Base-by-base conservation (phyloP, 2,888 invertebrate genomes). In the Hemistola chrysoprasaria region DNA sequence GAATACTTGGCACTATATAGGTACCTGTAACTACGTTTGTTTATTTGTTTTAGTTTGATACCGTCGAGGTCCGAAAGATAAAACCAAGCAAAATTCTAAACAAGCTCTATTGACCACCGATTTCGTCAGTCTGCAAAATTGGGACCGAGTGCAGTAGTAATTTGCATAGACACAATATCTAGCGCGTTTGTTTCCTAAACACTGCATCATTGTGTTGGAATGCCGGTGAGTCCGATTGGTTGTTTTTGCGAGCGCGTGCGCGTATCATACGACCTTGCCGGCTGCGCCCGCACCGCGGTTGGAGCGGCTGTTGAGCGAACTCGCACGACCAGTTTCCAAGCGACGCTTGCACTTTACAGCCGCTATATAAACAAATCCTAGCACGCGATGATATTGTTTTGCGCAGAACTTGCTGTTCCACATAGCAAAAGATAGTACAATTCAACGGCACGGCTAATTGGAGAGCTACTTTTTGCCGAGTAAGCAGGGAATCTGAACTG, bases 251-350 rank as follows among this genome's bases (percentile, higher is more conserved):
- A 62, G 68, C 76, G 73, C 74, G 72, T 67, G 70, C 65, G 55
- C 53, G 51, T 43, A 31, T 40, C 59, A 71, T 68, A 70, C 83
- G 87, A 83, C 87, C 86, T 87, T 86, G 87, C 78, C 82, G 68
- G 73, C 76, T 70, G 76, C 68, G 69, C 62, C 65, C 59, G 65
- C 59, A 68, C 67, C 20, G 35, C 49, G 31, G 60, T 67, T 66
- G 70, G 61, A 65, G 68, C 67, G 23, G 35, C 49, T 34, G 60
- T 67, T 66, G 70, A 61, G 65, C 65, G 65, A 78, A 82, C 80
- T 69, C 60, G 83, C 70, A 57, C 65, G 71, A 84, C 87, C 75
- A 78, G 85, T 85, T 81, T 62, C 59, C 62, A 59, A 56, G 40
- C 53, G 54, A n/a, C n/a, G n/a, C n/a, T n/a, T n/a, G n/a, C n/a